These are phyloP conservation scores for Clupea harengus DNA, from an alignment of 2,113 vertebrate species.

Conservation along the genomic window DNA sequence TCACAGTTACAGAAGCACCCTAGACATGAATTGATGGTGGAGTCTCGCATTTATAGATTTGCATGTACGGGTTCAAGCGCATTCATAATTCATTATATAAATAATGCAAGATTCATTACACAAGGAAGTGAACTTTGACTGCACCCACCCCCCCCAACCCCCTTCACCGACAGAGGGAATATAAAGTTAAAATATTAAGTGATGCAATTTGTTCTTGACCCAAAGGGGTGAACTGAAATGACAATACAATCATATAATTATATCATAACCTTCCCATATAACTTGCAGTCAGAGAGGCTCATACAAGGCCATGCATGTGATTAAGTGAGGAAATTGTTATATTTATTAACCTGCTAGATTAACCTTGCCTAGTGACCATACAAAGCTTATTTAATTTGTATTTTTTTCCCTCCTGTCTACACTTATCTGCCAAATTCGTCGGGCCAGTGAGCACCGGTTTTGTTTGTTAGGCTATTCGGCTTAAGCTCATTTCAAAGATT, in stretches of 20 bases:
- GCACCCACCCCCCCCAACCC: constrained; percentile 46
- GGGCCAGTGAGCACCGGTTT: constrained; percentile 44
- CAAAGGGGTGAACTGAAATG: constrained; percentile 67
- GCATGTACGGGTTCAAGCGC: constrained; percentile 59
- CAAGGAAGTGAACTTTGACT: constrained; percentile 71
- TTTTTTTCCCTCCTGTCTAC: constrained; percentile 39
- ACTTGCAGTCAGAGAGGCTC: constrained; percentile 58
- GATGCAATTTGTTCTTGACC: constrained; percentile 73
- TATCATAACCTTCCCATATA: constrained; percentile 59
- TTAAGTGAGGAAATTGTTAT: constrained; percentile 58
- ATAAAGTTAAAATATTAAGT: constrained; percentile 68
- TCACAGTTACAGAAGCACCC: constrained; percentile 60
- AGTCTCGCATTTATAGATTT: constrained; percentile 52
- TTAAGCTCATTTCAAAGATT: constrained; percentile 23
- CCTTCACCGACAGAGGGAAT: constrained; percentile 54
- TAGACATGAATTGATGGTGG: constrained; percentile 67
- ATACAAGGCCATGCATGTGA: constrained; percentile 55
- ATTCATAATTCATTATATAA: constrained; percentile 76
- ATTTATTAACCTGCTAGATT: constrained; percentile 72
- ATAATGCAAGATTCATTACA: constrained; percentile 79
- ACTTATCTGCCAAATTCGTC: constrained; percentile 50
- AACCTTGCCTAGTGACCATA: constrained; percentile 58
- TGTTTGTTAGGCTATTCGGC: constrained; percentile 45
- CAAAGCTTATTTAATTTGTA: constrained; percentile 53
- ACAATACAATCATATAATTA: constrained; percentile 72